Conservation (phyloP, 2,113 vertebrate species). For the Illadopsis cleaveri region DNA sequence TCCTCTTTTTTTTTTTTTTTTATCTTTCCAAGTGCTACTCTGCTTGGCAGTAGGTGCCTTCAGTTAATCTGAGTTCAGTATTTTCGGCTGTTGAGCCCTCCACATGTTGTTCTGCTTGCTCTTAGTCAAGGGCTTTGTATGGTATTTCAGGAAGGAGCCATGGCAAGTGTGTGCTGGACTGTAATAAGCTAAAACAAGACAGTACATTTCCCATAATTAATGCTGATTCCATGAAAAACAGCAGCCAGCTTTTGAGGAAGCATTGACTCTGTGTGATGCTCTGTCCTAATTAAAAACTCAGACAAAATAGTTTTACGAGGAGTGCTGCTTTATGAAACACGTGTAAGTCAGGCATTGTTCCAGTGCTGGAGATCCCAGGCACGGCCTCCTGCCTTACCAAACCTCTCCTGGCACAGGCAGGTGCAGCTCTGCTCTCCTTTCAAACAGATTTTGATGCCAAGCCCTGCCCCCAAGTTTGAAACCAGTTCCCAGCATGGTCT, state of each 20-base stretch:
- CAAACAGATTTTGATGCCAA: accelerated
- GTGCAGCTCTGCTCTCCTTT: neutral
- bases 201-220: neutral
- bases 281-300: neutral
- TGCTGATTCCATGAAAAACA: neutral
- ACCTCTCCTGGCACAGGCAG: neutral
- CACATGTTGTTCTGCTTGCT: neutral
- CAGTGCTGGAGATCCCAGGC: accelerated
- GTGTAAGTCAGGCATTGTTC: accelerated
- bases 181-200: neutral
- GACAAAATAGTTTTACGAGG: neutral
- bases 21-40: neutral
- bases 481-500: neutral
- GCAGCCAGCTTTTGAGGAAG: neutral
- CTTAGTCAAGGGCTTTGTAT: neutral
- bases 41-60: neutral
- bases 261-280: neutral
- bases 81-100: neutral
- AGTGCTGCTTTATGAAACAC: neutral
- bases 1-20: neutral
- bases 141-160: accelerated
- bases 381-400: accelerated
- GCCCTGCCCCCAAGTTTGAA: neutral
- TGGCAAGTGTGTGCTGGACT: neutral
- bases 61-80: neutral